Evolutionary conservation across 2,888 invertebrate species (phyloP), one percentile per base, ranked within the genome.

Genomic region (Octodonta nipae): DNA sequence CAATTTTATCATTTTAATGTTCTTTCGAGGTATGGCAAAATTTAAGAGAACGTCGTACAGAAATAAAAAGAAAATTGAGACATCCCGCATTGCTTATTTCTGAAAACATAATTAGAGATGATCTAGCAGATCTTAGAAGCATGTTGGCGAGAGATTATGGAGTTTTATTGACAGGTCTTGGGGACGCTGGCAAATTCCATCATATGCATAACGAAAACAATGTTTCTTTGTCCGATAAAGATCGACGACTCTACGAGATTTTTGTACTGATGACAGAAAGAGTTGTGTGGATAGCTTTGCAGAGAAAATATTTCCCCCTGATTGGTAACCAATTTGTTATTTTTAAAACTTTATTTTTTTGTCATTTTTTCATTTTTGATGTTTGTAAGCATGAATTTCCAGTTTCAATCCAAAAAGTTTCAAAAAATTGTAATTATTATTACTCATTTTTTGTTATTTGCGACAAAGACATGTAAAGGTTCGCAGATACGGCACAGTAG

Each of bases 241-340:
- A 77, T 49, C 64, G 74, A 14, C 60, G 71, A 38, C 55, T 74
- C 33, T 70, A 69, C 43, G 77, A 78, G 54, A 65, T 66, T 5
- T 51, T 78, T 11, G 55, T 73, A 27, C 62, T 68, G 34, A 61
- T 76, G 54, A 62, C 71, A 28, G 67, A 70, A 26, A 68, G 73
- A 47, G 69, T 77, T 28, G 68, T 74, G 17, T 78, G 76, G 75
- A 63, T 76, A 40, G 73, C 75, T 13, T 54, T 77, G 24, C 67
- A 70, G 32, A 62, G 75, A 30, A 72, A 66, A 50, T 54, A 68
- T 42, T 68, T 71, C 44, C 62, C 65, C 47, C 60, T 73, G 45
- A 75, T 78, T 46, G 76, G 76, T 75, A 53, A n/a, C n/a, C n/a
- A n/a, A n/a, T n/a, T n/a, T n/a, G n/a, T n/a, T n/a, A n/a, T n/a